Evolutionary conservation across 2,113 vertebrate species (phyloP).

Genomic region (Parus major): DNA sequence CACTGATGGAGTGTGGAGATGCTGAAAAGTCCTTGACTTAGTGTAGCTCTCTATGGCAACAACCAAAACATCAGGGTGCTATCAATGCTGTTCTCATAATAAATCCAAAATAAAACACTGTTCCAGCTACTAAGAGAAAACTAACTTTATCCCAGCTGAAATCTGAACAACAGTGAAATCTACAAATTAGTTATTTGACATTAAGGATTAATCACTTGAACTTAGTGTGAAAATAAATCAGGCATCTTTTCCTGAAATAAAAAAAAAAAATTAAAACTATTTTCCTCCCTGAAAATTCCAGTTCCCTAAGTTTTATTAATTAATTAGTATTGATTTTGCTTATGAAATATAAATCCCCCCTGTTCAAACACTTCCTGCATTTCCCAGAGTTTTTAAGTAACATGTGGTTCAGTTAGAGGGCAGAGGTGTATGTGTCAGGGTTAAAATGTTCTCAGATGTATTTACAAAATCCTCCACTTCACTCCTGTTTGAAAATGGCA

Average conservation of each 20-base stretch:
- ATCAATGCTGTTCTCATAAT: neutral
- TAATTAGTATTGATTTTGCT: neutral
- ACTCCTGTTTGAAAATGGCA: neutral
- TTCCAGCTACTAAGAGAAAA: neutral
- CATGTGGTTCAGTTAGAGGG: neutral
- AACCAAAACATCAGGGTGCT: neutral
- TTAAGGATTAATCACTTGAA: neutral
- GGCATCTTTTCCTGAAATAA: neutral
- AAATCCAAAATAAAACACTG: neutral
- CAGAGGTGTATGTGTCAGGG: neutral
- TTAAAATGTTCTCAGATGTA: neutral
- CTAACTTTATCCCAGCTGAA: neutral
- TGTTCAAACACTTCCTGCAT: neutral
- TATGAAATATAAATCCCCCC: neutral
- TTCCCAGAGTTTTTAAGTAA: neutral
- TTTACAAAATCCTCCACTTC: neutral
- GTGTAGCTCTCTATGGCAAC: neutral
- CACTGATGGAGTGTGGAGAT: neutral
- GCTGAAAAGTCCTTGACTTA: neutral
- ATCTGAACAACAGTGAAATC: neutral
- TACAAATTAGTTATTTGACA: neutral
- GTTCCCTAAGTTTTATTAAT: neutral
- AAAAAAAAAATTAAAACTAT: neutral
- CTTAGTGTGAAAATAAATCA: neutral
- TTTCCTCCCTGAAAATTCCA: neutral